Percentiles rank a stretch among this genome's conserved stretches.
Evolutionary conservation across 1,140 invertebrate species (phyloP).

Genomic region (Anastatus disparis): DNA sequence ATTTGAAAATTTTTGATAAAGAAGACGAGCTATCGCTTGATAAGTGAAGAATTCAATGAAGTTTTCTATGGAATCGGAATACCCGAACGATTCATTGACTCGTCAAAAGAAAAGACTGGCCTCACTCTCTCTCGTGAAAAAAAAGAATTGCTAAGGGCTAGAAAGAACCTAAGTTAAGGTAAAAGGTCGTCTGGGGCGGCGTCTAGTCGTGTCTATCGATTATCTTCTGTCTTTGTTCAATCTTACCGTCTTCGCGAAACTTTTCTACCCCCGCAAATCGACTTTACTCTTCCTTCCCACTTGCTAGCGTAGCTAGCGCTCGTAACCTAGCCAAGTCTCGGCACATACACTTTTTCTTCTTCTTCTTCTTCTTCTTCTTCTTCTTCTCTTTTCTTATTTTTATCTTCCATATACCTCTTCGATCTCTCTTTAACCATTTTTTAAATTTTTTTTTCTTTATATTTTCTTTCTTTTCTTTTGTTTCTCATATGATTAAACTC

Average conservation of each 20-base stretch:
- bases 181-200: constrained; percentile 67
- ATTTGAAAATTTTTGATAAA: too few relatives aligned
- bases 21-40: too few relatives aligned
- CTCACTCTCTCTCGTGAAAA: too few relatives aligned
- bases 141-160: constrained; percentile 6
- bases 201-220: constrained; percentile 68
- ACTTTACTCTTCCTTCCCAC: constrained; percentile 10
- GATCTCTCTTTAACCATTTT: background rate
- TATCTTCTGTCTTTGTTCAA: constrained; percentile 59
- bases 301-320: background rate
- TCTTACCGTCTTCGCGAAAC: constrained; percentile 44
- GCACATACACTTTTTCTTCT: background rate
- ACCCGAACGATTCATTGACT: constrained; percentile 20
- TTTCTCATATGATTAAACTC: too few relatives aligned
- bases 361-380: constrained; percentile 14
- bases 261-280: constrained; percentile 37
- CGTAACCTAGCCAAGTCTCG: background rate
- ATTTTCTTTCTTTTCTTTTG: background rate
- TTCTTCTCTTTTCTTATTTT: constrained; percentile 15
- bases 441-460: too few relatives aligned
- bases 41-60: background rate
- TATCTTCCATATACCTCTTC: constrained; percentile 19
- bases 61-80: background rate
- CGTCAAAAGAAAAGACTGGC: background rate
- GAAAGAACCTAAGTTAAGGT: constrained; percentile 50